A percentile compares a stretch with the other conserved stretches of the same genome.
These are phyloP conservation scores for Platyrinchus mystaceus DNA, from an alignment of 2,797 vertebrate species.

Conservation along the genomic window DNA sequence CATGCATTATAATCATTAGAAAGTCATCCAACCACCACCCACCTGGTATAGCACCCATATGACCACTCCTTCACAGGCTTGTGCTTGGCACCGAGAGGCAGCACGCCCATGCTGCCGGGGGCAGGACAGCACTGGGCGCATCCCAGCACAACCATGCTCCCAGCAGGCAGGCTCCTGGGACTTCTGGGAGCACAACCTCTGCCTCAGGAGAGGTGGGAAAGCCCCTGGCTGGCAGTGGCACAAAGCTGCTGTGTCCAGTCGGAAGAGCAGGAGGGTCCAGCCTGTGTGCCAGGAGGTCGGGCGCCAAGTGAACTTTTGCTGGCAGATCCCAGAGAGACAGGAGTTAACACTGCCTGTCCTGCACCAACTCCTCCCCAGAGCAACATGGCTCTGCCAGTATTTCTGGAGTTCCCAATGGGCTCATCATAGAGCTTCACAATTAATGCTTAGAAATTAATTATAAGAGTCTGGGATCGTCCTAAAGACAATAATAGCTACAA, in stretches of 20 bases:
- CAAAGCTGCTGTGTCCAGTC: neutral
- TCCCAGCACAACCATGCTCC: neutral
- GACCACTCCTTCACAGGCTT: neutral
- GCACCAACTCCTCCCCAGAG: neutral
- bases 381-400: neutral
- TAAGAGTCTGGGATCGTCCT: neutral
- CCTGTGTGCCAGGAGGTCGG: accelerated
- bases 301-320: neutral
- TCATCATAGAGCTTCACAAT: neutral
- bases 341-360: neutral
- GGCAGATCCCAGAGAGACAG: neutral
- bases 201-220: neutral
- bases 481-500: neutral
- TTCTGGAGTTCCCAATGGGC: neutral
- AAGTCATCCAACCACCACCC: neutral
- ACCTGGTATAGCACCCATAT: neutral
- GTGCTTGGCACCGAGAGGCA: neutral
- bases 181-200: neutral
- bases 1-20: neutral
- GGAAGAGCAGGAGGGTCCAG: neutral
- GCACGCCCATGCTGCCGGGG: neutral
- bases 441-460: neutral
- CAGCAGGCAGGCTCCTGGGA: neutral
- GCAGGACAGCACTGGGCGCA: neutral
- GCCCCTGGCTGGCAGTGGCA: neutral